Evolutionary conservation across 2,113 vertebrate genomes (phyloP).

Genomic region (Catagonus wagneri): DNA sequence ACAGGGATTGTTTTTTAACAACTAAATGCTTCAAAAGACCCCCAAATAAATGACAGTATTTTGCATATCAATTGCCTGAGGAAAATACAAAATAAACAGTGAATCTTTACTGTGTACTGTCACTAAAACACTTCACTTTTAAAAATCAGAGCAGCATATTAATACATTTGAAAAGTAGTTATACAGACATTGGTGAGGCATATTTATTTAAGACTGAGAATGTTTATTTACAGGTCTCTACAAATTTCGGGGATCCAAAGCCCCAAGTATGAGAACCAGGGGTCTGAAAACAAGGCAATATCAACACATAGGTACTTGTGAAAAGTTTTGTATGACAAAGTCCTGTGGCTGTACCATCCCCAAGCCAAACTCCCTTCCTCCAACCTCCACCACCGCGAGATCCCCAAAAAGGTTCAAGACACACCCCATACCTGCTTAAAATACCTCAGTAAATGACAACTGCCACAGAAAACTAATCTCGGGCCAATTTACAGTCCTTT

Average conservation of each 20-base stretch:
- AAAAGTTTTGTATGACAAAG: not conserved
- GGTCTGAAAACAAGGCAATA: not conserved
- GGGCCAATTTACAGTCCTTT: not conserved
- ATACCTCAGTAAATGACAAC: not conserved
- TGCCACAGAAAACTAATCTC: not conserved
- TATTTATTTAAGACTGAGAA: not conserved
- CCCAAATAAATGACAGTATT: slow-evolving; percentile 32
- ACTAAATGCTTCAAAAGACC: slow-evolving; percentile 3
- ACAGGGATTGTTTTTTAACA: not conserved
- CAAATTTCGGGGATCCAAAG: not conserved
- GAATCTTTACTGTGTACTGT: not conserved
- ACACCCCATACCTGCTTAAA: not conserved
- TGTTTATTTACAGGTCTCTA: slow-evolving; percentile 15
- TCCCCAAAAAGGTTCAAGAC: not conserved
- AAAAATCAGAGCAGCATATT: slow-evolving; percentile 10
- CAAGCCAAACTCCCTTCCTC: not conserved
- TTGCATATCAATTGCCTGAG: not conserved
- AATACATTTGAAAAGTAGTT: not conserved
- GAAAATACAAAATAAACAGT: slow-evolving; percentile 27
- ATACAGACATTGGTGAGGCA: not conserved
- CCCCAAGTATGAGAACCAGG: not conserved
- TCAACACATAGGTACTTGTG: not conserved
- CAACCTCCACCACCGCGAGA: not conserved
- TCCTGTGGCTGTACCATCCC: not conserved
- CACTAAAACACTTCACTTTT: not conserved